Conservation (phyloP, 1,140 invertebrate genomes). For the Cyrtorhinus lividipennis region DNA sequence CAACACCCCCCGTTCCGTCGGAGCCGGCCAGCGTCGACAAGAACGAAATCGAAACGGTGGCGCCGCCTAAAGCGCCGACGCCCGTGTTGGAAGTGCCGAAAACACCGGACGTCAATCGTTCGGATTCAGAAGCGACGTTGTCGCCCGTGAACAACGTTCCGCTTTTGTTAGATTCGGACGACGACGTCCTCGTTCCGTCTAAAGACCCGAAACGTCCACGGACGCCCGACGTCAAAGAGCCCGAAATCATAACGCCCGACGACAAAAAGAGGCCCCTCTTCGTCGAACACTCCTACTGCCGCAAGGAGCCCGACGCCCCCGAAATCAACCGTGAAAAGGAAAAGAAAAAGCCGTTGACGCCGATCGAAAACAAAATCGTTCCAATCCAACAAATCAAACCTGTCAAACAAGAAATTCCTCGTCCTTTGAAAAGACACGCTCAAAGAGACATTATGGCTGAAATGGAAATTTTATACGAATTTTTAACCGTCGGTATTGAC, state of each 20-base stretch:
- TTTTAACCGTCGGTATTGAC: conserved; percentile 77
- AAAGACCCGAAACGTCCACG: background rate
- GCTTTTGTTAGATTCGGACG: background rate
- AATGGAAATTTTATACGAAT: conserved; percentile 69
- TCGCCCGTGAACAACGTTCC: conserved; percentile 5
- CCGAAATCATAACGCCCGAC: no score
- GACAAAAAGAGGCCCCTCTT: no score
- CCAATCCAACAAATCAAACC: no score
- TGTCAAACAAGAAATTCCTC: conserved; percentile 4
- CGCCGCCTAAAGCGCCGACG: background rate
- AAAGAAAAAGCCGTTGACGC: conserved; percentile 20
- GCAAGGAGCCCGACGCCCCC: conserved; percentile 35
- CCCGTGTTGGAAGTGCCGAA: no score
- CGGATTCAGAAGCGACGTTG: conserved; percentile 18
- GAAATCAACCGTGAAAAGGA: background rate
- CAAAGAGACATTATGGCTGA: conserved; percentile 55
- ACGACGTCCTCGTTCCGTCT: background rate
- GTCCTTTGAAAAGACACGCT: background rate
- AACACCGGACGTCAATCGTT: conserved; percentile 24
- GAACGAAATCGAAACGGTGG: background rate
- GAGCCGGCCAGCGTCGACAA: conserved; percentile 21
- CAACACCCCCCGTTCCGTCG: conserved; percentile 27
- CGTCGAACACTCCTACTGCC: conserved; percentile 73
- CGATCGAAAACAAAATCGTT: conserved; percentile 16
- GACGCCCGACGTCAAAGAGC: no score